Evolutionary conservation across 2,888 invertebrate genomes (phyloP).

Genomic region (Eustalomyia histrio): DNA sequence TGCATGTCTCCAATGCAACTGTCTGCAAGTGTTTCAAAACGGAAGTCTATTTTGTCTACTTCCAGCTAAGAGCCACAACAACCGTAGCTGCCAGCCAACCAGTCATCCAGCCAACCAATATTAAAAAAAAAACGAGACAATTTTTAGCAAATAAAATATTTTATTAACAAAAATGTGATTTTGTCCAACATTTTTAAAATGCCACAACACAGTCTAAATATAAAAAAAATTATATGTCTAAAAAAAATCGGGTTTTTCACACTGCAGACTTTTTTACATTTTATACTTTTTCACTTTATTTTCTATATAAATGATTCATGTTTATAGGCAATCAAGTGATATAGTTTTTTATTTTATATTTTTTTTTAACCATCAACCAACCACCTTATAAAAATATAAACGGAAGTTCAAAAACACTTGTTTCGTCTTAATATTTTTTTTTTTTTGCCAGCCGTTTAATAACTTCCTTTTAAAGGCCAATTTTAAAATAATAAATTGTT

Average conservation of each 20-base stretch:
- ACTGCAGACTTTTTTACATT: background rate
- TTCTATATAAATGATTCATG: slow-evolving; percentile 32
- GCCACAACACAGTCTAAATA: background rate
- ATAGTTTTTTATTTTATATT: background rate
- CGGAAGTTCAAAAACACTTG: slow-evolving; percentile 58
- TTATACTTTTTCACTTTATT: background rate
- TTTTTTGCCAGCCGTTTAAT: slow-evolving; percentile 54
- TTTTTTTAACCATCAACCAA: slow-evolving; percentile 18
- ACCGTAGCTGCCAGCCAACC: background rate
- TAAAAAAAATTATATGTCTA: background rate
- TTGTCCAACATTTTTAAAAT: slow-evolving; percentile 12
- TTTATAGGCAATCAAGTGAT: slow-evolving; percentile 34
- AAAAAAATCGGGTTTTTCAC: no score
- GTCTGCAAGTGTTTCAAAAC: slow-evolving; percentile 52
- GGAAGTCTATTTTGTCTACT: slow-evolving; percentile 63
- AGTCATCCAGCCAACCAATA: slow-evolving; percentile 6
- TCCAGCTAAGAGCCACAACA: slow-evolving; percentile 32
- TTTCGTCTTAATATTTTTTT: slow-evolving; percentile 8
- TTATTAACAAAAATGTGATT: slow-evolving; percentile 5
- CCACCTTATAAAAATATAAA: slow-evolving; percentile 8
- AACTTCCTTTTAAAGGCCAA: slow-evolving; percentile 57
- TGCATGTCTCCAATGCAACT: slow-evolving; percentile 54
- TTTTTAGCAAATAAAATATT: slow-evolving; percentile 15
- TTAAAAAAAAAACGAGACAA: slow-evolving; percentile 9
- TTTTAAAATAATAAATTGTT: slow-evolving; percentile 58